A percentile compares a stretch with the other conserved stretches of the same genome.
Evolutionary conservation across 2,113 vertebrate genomes (phyloP).

Genomic region (Myocastor coypus): DNA sequence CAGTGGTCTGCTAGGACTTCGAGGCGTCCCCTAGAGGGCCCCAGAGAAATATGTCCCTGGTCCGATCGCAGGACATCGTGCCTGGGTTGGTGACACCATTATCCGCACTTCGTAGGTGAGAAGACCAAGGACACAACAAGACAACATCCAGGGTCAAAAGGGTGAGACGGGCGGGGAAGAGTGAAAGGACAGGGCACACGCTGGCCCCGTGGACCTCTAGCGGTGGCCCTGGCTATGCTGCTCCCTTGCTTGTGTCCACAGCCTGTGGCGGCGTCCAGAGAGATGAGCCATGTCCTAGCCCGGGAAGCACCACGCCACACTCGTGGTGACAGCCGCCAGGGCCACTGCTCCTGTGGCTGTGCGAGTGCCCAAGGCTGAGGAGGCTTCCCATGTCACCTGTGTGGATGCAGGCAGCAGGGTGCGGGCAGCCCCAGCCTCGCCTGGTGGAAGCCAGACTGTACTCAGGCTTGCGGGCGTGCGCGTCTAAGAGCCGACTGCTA

Average conservation of each 20-base stretch:
- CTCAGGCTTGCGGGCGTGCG: neutral
- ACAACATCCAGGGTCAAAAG: neutral
- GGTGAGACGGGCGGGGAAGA: neutral
- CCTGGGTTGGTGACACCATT: neutral
- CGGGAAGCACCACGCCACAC: rapidly evolving
- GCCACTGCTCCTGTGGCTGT: neutral
- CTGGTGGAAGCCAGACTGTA: neutral
- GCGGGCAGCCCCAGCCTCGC: neutral
- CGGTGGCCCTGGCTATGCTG: neutral
- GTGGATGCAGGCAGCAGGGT: neutral
- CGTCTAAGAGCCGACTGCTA: neutral
- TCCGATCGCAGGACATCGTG: neutral
- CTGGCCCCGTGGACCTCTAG: too few species aligned
- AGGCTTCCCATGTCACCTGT: neutral
- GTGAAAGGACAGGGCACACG: neutral
- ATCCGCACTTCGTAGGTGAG: neutral
- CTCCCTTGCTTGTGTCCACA: too few species aligned
- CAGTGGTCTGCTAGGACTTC: neutral
- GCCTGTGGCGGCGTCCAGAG: neutral
- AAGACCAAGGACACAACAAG: neutral
- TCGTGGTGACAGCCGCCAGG: neutral
- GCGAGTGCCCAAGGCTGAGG: neutral
- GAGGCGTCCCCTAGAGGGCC: neutral
- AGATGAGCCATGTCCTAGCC: neutral
- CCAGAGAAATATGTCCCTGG: neutral